Evolutionary conservation across 2,113 vertebrate genomes (phyloP).

Genomic region (Muscicapa adusta): DNA sequence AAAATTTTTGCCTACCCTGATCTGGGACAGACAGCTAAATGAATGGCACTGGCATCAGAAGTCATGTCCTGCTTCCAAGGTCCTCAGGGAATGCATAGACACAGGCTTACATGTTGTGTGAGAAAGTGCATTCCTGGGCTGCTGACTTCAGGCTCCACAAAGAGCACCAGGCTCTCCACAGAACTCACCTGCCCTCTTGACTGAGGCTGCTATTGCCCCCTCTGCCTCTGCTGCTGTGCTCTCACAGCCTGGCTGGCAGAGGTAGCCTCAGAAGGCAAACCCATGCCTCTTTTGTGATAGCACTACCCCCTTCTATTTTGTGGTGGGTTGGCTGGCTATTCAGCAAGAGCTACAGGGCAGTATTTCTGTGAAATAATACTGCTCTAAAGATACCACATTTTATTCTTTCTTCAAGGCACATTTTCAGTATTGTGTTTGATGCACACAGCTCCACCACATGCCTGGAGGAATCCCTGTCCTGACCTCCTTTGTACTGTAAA

Average conservation of each 20-base stretch:
- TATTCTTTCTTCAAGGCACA: neutral
- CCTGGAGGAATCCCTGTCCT: neutral
- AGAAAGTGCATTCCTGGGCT: neutral
- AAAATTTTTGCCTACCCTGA: neutral
- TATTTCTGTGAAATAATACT: neutral
- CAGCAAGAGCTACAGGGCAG: neutral
- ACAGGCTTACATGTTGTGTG: rapidly evolving
- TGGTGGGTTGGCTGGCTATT: neutral
- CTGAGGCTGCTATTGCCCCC: neutral
- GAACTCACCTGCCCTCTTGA: neutral
- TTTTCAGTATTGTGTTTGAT: neutral
- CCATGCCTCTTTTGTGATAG: neutral
- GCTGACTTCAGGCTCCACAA: neutral
- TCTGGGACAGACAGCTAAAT: neutral
- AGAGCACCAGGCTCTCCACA: neutral
- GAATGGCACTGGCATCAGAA: neutral
- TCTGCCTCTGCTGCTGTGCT: rapidly evolving
- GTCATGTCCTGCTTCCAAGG: neutral
- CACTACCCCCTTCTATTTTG: neutral
- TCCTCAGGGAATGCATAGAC: neutral
- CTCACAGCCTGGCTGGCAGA: rapidly evolving
- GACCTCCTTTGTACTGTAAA: neutral
- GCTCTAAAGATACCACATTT: neutral
- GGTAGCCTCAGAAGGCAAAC: neutral
- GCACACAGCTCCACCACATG: neutral